phyloP scores from a whole-genome alignment of 2,888 invertebrate genomes.

The Carcina quercana region DNA sequence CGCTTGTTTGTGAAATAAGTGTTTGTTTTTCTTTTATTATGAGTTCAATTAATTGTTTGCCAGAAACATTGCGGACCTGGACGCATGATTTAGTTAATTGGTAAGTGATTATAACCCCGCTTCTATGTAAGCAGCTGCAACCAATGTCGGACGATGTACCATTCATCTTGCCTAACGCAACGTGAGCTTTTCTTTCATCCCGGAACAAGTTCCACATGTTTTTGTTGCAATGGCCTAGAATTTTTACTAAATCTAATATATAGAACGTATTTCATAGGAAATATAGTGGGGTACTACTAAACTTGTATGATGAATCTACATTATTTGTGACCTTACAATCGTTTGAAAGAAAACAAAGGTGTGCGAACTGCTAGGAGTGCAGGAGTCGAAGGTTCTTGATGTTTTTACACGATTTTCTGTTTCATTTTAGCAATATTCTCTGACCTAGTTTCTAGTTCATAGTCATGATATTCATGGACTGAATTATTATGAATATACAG shows the following conservation, averaged over 20 bases:
- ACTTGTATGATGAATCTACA: slow-evolving; percentile 25
- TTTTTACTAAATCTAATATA: slow-evolving; percentile 8
- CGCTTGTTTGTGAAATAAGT: slow-evolving; percentile 63
- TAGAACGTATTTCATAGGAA: background rate
- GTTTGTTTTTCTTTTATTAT: slow-evolving; percentile 58
- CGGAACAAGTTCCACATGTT: slow-evolving; percentile 10
- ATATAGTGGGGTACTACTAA: background rate
- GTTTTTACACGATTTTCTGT: no score
- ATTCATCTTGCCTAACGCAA: slow-evolving; percentile 45
- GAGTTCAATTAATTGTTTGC: slow-evolving; percentile 36
- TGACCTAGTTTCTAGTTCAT: no score
- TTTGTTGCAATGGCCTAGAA: slow-evolving; percentile 13
- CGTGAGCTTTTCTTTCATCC: slow-evolving; percentile 44
- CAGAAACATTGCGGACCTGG: slow-evolving; percentile 31
- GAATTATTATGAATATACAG: no score
- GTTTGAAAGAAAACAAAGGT: slow-evolving; percentile 41
- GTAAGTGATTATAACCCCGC: slow-evolving; percentile 36
- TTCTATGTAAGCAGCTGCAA: background rate
- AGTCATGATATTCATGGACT: no score
- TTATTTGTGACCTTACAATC: slow-evolving; percentile 40
- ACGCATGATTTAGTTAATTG: slow-evolving; percentile 33
- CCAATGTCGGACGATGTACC: slow-evolving; percentile 11
- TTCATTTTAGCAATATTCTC: no score
- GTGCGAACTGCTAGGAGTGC: slow-evolving; percentile 30
- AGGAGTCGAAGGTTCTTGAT: slow-evolving; percentile 20